A percentile compares a stretch with the other conserved stretches of the same genome.
Conservation (phyloP, 1,140 invertebrate genomes). For the Pseudomyrmex gracilis region DNA sequence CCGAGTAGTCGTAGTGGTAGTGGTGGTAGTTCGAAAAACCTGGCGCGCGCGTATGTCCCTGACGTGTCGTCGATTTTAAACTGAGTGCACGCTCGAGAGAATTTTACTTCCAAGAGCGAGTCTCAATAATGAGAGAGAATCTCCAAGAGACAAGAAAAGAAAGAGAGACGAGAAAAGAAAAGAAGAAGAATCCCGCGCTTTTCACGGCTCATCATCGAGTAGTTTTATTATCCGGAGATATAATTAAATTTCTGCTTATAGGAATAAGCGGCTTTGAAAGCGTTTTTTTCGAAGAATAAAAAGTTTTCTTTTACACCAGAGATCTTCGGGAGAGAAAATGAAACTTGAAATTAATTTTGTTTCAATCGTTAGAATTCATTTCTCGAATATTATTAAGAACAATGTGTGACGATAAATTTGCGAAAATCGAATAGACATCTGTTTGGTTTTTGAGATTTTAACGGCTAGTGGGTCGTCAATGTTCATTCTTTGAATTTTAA, state of each 20-base stretch:
- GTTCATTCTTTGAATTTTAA: too few species aligned
- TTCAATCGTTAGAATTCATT: background rate
- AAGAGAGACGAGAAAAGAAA: conserved; percentile 20
- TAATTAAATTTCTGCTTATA: background rate
- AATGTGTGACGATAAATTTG: too few species aligned
- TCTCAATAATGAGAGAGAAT: conserved; percentile 23
- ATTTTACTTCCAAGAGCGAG: conserved; percentile 19
- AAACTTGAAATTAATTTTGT: too few species aligned
- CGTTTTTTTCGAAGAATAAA: background rate
- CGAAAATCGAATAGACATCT: too few species aligned
- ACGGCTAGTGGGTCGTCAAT: too few species aligned
- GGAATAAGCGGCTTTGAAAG: background rate
- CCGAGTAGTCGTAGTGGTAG: conserved; percentile 17
- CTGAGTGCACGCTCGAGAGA: conserved; percentile 36
- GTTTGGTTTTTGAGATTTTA: too few species aligned
- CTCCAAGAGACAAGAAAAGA: background rate
- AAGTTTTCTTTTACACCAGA: background rate
- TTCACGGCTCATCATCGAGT: conserved; percentile 25
- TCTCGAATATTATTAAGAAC: background rate
- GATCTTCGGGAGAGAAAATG: too few species aligned
- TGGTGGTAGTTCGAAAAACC: conserved; percentile 20
- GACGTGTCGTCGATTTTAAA: conserved; percentile 45
- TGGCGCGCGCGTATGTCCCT: conserved; percentile 42
- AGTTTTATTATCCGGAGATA: background rate
- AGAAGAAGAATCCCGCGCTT: conserved; percentile 8